phyloP scores from a whole-genome alignment of 1,140 invertebrate genomes.

The Mizuhopecten yessoensis region DNA sequence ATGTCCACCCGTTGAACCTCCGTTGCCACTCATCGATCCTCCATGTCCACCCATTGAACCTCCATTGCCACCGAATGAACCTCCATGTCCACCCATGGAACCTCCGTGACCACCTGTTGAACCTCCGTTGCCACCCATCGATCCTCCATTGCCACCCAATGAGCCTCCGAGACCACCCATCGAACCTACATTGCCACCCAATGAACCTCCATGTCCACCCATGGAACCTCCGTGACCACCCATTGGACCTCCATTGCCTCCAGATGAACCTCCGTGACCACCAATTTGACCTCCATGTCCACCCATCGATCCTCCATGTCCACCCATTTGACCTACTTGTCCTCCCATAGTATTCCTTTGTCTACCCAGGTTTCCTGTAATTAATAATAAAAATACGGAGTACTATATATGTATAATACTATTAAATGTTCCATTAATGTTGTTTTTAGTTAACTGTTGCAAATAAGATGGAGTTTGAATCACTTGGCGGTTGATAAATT shows the following conservation, averaged over 20 bases:
- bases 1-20: not conserved
- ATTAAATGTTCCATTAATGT: no score
- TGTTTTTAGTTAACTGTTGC: no score
- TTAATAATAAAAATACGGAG: no score
- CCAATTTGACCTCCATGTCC: not conserved
- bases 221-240: not conserved
- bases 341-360: not conserved
- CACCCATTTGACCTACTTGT: not conserved
- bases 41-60: not conserved
- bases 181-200: not conserved
- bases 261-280: not conserved
- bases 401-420: no score
- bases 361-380: no score
- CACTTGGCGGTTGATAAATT: no score
- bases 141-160: not conserved
- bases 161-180: not conserved
- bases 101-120: not conserved
- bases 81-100: not conserved
- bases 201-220: not conserved
- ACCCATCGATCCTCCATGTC: not conserved
- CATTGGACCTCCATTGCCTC: not conserved
- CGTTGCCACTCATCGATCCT: not conserved
- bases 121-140: not conserved
- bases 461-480: no score
- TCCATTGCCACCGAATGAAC: not conserved